phyloP scores from a whole-genome alignment of 2,888 invertebrate species.

The Andrena minutula region DNA sequence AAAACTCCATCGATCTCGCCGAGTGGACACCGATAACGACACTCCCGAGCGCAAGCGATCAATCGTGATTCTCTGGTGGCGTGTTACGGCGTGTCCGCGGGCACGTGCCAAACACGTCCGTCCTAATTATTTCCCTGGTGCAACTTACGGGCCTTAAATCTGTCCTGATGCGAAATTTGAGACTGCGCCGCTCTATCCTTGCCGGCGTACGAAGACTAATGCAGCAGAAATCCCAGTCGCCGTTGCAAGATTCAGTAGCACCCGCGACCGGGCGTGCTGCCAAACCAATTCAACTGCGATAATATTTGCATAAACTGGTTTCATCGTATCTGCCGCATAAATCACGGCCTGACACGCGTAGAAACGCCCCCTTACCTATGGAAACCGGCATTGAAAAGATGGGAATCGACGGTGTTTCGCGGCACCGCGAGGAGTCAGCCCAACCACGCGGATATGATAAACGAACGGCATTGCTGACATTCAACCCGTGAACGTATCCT shows the following conservation, averaged over 20 bases:
- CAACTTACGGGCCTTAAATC: conserved; percentile 38
- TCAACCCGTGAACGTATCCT: neutral
- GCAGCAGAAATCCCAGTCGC: conserved; percentile 50
- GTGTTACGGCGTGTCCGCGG: conserved; percentile 22
- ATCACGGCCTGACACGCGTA: conserved; percentile 70
- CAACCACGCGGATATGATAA: conserved; percentile 15
- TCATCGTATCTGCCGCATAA: conserved; percentile 74
- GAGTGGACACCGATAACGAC: conserved; percentile 13
- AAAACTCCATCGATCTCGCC: conserved; percentile 30
- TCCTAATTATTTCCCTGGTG: conserved; percentile 62
- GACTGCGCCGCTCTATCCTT: neutral
- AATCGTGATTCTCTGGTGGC: conserved; percentile 37
- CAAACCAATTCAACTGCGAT: conserved; percentile 82
- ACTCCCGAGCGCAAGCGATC: conserved; percentile 24
- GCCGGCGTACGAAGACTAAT: conserved; percentile 33
- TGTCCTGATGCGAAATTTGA: conserved; percentile 19
- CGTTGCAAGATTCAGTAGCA: conserved; percentile 76
- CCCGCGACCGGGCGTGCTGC: conserved; percentile 75
- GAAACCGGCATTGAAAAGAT: conserved; percentile 29
- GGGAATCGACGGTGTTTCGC: conserved; percentile 24
- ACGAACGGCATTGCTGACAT: conserved; percentile 18
- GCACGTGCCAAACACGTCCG: conserved; percentile 61
- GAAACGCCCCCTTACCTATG: conserved; percentile 25
- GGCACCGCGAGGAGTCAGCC: neutral
- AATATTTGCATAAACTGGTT: conserved; percentile 82